These are phyloP conservation scores for Erpornis zantholeuca DNA, from an alignment of 2,113 vertebrate species.

Conservation along the genomic window DNA sequence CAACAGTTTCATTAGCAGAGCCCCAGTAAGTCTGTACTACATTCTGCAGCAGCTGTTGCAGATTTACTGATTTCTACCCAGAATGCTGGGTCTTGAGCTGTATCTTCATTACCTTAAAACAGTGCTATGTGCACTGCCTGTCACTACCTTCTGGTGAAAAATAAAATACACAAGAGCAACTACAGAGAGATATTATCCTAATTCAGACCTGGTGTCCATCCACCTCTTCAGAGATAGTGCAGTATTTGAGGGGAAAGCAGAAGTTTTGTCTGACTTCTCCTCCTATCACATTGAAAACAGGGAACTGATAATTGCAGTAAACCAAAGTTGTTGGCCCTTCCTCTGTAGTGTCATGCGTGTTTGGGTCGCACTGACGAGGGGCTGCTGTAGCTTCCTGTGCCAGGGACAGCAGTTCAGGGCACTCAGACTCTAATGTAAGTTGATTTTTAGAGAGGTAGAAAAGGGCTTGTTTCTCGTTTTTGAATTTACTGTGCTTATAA, in stretches of 20 bases:
- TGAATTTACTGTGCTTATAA: neutral
- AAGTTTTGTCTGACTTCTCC: neutral
- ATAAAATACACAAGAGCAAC: neutral
- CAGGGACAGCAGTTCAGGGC: neutral
- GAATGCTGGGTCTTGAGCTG: neutral
- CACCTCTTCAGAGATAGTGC: neutral
- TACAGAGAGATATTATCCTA: neutral
- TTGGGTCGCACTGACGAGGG: neutral
- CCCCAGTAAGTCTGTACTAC: neutral
- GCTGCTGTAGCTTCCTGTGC: neutral
- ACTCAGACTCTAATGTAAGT: neutral
- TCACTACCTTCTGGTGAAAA: neutral
- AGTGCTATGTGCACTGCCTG: neutral
- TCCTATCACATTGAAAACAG: neutral
- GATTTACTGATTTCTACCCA: neutral
- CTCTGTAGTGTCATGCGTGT: accelerated
- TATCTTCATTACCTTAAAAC: neutral
- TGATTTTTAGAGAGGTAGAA: neutral
- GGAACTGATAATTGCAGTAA: neutral
- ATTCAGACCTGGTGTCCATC: neutral
- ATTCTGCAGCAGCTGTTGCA: neutral
- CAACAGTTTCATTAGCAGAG: neutral
- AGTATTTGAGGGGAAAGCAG: neutral
- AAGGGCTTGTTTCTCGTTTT: neutral
- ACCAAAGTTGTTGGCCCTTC: neutral